phyloP scores from a whole-genome alignment of 2,888 invertebrate species.

The Drosophila percnosoma region DNA sequence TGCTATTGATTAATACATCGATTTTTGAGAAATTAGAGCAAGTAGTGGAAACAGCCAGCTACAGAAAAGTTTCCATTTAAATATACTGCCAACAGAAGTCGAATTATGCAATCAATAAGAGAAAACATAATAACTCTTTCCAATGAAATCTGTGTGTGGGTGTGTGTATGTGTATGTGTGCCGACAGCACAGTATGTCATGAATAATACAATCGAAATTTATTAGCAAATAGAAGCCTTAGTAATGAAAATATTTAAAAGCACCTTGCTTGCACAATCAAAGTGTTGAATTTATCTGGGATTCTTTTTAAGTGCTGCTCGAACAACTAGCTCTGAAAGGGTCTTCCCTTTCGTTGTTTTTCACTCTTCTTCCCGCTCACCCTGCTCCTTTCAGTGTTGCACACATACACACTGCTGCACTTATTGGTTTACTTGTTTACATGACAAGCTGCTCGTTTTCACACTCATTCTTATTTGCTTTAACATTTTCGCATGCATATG shows the following conservation, averaged over 20 bases:
- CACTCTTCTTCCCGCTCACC: background rate
- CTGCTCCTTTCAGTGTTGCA: background rate
- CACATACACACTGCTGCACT: slow-evolving; percentile 59
- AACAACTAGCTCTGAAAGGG: slow-evolving; percentile 30
- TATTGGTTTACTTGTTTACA: slow-evolving; percentile 81
- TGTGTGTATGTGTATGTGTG: background rate
- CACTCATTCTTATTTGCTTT: slow-evolving; percentile 81
- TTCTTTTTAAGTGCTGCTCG: slow-evolving; percentile 26
- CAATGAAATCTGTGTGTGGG: background rate
- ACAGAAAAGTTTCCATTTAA: background rate
- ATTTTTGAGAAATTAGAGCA: background rate
- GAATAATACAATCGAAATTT: slow-evolving; percentile 36
- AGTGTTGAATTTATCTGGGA: slow-evolving; percentile 33
- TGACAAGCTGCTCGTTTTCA: slow-evolving; percentile 81
- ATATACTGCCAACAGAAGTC: background rate
- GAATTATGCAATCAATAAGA: slow-evolving; percentile 5
- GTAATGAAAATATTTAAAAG: slow-evolving; percentile 13
- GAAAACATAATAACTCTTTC: slow-evolving; percentile 1
- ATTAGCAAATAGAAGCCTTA: slow-evolving; percentile 18
- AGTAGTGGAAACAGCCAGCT: background rate
- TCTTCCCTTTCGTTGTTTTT: slow-evolving; percentile 25
- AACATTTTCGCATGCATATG: slow-evolving; percentile 80
- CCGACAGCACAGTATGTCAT: slow-evolving; percentile 8
- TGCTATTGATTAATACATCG: background rate
- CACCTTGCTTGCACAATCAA: slow-evolving; percentile 24